Conservation (phyloP, 2,888 invertebrate genomes). For the Luperina testacea region DNA sequence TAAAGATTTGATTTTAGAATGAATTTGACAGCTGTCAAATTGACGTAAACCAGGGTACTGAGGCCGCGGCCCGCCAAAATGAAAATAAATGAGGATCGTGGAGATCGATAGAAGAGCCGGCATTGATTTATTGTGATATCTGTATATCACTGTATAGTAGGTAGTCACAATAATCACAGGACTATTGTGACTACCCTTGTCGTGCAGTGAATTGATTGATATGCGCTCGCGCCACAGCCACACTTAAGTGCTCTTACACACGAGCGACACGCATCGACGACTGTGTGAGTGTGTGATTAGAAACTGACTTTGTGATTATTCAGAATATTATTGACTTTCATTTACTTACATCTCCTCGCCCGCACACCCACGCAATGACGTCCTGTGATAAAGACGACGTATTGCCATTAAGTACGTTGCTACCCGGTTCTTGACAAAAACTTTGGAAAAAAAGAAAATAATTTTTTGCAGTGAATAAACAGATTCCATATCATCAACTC, state of each 20-base stretch:
- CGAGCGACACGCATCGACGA: too few species aligned
- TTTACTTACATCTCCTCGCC: neutral
- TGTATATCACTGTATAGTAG: too few species aligned
- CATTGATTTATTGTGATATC: neutral
- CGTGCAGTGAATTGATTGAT: neutral
- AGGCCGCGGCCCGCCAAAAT: neutral
- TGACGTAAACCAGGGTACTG: neutral
- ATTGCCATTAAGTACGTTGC: too few species aligned
- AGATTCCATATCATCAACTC: neutral
- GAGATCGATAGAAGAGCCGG: neutral
- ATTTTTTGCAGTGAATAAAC: neutral
- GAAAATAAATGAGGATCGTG: neutral
- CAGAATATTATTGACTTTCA: neutral
- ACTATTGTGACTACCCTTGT: too few species aligned
- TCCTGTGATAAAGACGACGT: neutral
- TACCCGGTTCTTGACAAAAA: too few species aligned
- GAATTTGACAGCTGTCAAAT: neutral
- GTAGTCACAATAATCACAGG: too few species aligned
- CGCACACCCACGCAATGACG: neutral
- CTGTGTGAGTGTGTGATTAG: neutral
- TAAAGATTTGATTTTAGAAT: neutral
- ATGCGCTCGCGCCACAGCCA: neutral
- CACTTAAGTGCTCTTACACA: too few species aligned
- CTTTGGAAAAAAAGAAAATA: neutral
- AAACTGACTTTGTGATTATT: neutral